Percentiles rank a stretch among this genome's conserved stretches.
These are phyloP conservation scores for Setophaga kirtlandii DNA, from an alignment of 2,113 vertebrate genomes.

Conservation along the genomic window DNA sequence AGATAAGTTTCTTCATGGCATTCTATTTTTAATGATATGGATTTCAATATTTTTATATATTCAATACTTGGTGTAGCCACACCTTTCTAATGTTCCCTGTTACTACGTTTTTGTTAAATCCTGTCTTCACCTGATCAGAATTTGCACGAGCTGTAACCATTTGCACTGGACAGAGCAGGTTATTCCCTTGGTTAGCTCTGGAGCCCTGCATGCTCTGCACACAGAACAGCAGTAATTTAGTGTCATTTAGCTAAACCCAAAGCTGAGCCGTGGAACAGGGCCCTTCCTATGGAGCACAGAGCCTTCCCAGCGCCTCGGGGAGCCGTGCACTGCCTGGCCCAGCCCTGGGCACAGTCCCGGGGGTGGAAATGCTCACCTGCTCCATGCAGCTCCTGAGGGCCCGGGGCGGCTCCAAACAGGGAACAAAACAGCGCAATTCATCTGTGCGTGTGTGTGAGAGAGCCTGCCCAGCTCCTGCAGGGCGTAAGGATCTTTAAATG, in stretches of 20 bases:
- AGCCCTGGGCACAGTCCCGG: neutral
- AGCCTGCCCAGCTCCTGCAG: neutral
- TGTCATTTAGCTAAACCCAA: too few species aligned
- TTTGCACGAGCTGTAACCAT: neutral
- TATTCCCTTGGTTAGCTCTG: neutral
- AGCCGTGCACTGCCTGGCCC: neutral
- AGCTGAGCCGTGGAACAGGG: too few species aligned
- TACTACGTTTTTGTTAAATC: neutral
- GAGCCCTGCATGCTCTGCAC: neutral
- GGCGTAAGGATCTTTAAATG: fast-evolving
- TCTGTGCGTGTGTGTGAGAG: neutral
- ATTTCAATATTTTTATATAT: neutral
- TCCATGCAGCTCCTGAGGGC: neutral
- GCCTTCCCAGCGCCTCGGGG: neutral
- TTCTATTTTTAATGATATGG: neutral
- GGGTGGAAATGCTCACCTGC: neutral
- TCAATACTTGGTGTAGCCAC: fast-evolving
- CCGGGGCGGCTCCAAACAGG: neutral
- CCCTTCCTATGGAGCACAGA: fast-evolving
- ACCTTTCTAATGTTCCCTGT: neutral
- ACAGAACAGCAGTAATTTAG: fast-evolving
- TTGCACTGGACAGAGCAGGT: neutral
- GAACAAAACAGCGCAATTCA: fast-evolving
- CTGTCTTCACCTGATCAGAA: neutral
- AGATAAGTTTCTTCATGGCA: neutral